Base-by-base conservation (phyloP, 2,888 invertebrate species). In the Drosophila flavopinicola region DNA sequence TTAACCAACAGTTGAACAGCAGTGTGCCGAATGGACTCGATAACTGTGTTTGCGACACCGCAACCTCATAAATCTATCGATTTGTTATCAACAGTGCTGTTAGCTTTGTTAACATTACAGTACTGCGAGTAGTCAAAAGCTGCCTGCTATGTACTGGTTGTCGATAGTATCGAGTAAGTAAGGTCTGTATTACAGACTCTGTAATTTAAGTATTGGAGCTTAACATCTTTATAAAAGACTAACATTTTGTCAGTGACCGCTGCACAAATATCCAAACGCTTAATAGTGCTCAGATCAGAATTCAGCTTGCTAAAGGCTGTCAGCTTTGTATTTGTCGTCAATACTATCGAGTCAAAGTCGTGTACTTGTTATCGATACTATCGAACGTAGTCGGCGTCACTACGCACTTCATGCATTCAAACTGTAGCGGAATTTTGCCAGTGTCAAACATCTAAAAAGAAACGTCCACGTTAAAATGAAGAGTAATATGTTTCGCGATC, bases 401-500 rank as follows among this genome's bases (percentile, higher is more conserved):
- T 65, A 15, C 59, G 60, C 66, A 70, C 39, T 66, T 48, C 23
- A 38, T 51, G 37, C 17, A 49, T 60, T 73, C 25, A 56, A 73
- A 71, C 48, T 48, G 1, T 27, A 72, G 60, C 71, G 67, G 58
- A 72, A 48, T 48, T 54, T 61, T 41, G 2, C 17, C 1, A 20
- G 24, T 42, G 4, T 7, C 13, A 47, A 38, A 42, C n/a, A 29
- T n/a, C 4, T 27, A 17, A 38, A 27, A 29, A 9, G 4, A 11
- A 7, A 1, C n/a, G n/a, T n/a, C n/a, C n/a, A n/a, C n/a, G n/a
- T n/a, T n/a, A 0, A 3, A 51, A 25, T 74, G 67, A 47, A 66
- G 24, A 60, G 30, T 24, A 48, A 52, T 9, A 23, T 74, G 38
- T 68, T 72, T 56, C 68, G 72, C 11, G 89, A 91, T 66, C 91